Percentiles rank a stretch among this genome's conserved stretches.
Conservation (phyloP, 1,140 invertebrate species). For the Aleiodes sp. region DNA sequence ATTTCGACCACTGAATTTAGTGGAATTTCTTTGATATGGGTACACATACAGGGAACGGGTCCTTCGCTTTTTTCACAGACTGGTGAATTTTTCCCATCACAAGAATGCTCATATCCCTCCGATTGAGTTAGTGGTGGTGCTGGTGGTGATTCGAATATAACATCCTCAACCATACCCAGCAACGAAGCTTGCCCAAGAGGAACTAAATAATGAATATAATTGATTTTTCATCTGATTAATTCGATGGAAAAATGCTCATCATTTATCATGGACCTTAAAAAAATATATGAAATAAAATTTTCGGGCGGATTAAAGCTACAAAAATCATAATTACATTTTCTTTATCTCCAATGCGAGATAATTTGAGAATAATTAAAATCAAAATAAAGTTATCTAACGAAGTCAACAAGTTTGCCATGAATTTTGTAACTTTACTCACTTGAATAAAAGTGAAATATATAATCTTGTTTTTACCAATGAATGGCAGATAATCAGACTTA, state of each 20-base stretch:
- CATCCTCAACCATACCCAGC: constrained; percentile 57
- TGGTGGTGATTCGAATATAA: constrained; percentile 57
- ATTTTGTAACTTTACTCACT: no score
- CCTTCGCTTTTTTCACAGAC: neutral
- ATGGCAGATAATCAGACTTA: no score
- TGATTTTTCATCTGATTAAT: neutral
- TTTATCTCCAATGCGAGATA: no score
- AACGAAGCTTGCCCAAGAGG: neutral
- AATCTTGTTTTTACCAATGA: no score
- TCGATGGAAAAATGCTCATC: neutral
- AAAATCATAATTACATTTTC: no score
- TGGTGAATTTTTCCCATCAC: neutral
- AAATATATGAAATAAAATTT: no score
- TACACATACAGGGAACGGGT: constrained; percentile 26
- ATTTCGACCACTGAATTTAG: constrained; percentile 32
- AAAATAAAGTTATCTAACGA: no score
- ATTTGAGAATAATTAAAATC: no score
- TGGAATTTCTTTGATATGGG: constrained; percentile 24
- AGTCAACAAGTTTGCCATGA: no score
- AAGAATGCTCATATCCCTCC: constrained; percentile 3
- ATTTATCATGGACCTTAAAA: no score
- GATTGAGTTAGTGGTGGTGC: constrained; percentile 63
- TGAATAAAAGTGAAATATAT: no score
- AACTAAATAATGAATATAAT: constrained; percentile 17
- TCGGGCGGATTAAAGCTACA: no score